Conservation (phyloP, 2,797 vertebrate species). For the Sphaeramia orbicularis region DNA sequence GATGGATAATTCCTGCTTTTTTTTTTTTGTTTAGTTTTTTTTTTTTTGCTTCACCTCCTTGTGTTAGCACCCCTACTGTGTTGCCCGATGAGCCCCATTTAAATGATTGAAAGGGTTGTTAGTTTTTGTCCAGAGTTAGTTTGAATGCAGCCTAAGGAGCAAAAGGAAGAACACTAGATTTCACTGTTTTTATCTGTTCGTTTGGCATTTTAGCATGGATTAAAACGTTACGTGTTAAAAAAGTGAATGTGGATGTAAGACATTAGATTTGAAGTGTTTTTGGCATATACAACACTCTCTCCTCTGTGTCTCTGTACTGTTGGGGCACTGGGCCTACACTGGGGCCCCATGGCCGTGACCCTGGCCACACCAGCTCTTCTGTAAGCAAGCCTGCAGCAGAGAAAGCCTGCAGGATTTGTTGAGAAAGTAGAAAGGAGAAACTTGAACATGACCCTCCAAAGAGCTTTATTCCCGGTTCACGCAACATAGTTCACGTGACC, state of each 20-base stretch:
- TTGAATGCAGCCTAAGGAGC: background rate
- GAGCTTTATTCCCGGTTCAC: constrained; percentile 67
- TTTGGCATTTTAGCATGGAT: background rate
- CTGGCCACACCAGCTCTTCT: constrained; percentile 59
- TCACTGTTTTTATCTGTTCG: background rate
- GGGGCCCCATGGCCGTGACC: constrained; percentile 51
- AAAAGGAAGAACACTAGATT: background rate
- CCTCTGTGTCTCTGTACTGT: constrained; percentile 29
- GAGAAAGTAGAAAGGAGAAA: constrained; percentile 68
- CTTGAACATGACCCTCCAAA: constrained; percentile 79
- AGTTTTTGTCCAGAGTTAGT: constrained; percentile 5
- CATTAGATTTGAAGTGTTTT: no score
- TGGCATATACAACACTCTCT: background rate
- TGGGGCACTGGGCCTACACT: constrained; percentile 34
- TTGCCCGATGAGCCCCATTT: constrained; percentile 7
- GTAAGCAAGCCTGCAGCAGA: constrained; percentile 47
- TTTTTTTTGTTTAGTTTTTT: background rate
- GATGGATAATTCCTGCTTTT: background rate
- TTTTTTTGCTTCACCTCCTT: background rate
- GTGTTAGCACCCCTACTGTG: constrained; percentile 10
- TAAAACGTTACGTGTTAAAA: background rate
- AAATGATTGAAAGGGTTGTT: constrained; percentile 10
- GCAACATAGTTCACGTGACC: constrained; percentile 59
- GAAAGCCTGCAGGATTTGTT: constrained; percentile 71
- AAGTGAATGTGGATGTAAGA: background rate